Base-by-base conservation (phyloP, 2,888 invertebrate species). In the Oscheius sp. region DNA sequence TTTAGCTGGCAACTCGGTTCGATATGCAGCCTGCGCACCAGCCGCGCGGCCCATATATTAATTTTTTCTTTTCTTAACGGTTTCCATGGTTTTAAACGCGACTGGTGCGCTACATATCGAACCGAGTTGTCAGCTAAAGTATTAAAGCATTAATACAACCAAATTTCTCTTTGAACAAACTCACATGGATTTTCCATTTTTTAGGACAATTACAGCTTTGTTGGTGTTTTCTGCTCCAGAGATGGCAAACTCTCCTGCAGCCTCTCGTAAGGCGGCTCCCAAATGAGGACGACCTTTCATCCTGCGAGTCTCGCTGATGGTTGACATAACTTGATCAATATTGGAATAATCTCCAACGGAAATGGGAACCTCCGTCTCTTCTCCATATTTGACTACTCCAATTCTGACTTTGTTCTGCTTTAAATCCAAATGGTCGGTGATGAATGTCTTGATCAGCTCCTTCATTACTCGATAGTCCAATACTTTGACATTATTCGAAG, bases 401-500 rank as follows among this genome's bases (percentile, higher is more conserved):
- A 85, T 75, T 6, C 85, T 75, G 4, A 78, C 71, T 20, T 75
- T 74, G 68, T 86, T 81, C n/a, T 73, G 73, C 8, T 74, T 71
- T 10, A 85, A 69, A 57, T 85, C 79, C 72, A 85, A 83, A 67
- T 85, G 77, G n/a, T 83, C 84, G 12, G 72, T 71, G 29, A 85
- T 73, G 77, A 85, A 85, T 29, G 74, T 76, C 69, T 85, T 85
- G 48, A 84, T 70, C 5, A 82, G 68, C 57, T 85, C 85, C 64
- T 85, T 85, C 84, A 86, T 86, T 10, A 86, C 75, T 20, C 85
- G 75, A 58, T 85, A 84, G 69, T 85, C 84, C 6, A 85, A 79
- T 29, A 84, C 80, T 55, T 83, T 83, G 46, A 86, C 80, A 71
- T 82, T 80, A 65, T 77, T 78, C 0, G 84, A 84, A 0, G 84